Evolutionary conservation across 2,113 vertebrate species (phyloP).

Genomic region (Austrofundulus limnaeus): DNA sequence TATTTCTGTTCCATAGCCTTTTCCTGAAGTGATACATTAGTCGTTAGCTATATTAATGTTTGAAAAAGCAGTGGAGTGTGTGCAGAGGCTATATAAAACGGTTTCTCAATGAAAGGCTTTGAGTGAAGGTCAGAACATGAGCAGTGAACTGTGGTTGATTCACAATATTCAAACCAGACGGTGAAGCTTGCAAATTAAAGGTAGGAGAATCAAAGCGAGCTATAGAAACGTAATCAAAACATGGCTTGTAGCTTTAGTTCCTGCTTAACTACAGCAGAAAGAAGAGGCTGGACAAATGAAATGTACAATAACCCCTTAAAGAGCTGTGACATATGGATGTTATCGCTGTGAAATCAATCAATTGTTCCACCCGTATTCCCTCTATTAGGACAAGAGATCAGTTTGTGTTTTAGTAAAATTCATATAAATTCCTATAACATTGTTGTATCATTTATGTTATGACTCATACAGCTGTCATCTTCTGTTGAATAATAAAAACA

Average conservation of each 20-base stretch:
- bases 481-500: too few species aligned
- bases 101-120: background rate
- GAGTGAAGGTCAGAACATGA: constrained; percentile 6
- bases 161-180: background rate
- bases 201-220: background rate
- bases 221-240: background rate
- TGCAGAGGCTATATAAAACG: background rate
- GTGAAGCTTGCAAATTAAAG: background rate
- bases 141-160: background rate
- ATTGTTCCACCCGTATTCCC: too few species aligned
- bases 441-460: too few species aligned
- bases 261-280: background rate
- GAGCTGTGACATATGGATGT: background rate
- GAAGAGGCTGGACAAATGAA: too few species aligned
- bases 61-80: background rate
- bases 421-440: background rate
- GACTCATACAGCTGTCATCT: too few species aligned
- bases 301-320: background rate
- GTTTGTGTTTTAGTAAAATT: background rate
- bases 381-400: too few species aligned
- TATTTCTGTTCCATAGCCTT: too few species aligned
- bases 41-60: background rate
- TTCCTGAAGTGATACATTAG: too few species aligned
- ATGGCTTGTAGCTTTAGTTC: too few species aligned
- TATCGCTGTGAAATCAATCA: background rate